These are phyloP conservation scores for Sorex maritimensis DNA, from an alignment of 2,797 vertebrate species.

Conservation along the genomic window DNA sequence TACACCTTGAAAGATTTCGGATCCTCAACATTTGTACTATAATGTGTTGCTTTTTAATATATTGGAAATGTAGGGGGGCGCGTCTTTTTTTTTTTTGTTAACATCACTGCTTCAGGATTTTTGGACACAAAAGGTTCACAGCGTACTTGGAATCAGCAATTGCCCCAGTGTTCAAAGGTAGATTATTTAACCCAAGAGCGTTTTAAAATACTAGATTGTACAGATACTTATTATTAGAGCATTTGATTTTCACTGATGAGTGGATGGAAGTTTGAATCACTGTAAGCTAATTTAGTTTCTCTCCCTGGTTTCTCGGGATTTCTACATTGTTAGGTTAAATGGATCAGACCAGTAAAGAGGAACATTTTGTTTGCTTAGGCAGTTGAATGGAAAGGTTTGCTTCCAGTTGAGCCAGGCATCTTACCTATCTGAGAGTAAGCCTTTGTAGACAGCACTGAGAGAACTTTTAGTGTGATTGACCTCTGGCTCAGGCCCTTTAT, in stretches of 20 bases:
- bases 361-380: background rate
- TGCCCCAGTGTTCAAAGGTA: background rate
- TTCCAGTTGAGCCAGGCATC: background rate
- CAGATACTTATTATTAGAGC: background rate
- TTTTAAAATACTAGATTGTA: constrained; percentile 7
- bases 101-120: background rate
- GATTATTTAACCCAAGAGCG: background rate
- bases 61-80: constrained; percentile 10
- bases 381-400: constrained; percentile 40
- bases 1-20: no score
- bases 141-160: background rate
- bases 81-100: constrained; percentile 13
- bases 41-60: constrained; percentile 25
- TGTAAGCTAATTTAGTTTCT: background rate
- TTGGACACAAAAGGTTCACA: background rate
- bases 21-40: no score
- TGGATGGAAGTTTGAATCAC: background rate
- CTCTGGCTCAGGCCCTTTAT: constrained; percentile 4
- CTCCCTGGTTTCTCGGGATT: background rate
- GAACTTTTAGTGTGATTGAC: background rate
- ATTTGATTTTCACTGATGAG: background rate
- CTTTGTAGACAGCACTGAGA: background rate
- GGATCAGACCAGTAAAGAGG: background rate
- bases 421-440: background rate
- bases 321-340: background rate